These are phyloP conservation scores for Meriones unguiculatus DNA, from an alignment of 2,113 vertebrate genomes.

Conservation along the genomic window DNA sequence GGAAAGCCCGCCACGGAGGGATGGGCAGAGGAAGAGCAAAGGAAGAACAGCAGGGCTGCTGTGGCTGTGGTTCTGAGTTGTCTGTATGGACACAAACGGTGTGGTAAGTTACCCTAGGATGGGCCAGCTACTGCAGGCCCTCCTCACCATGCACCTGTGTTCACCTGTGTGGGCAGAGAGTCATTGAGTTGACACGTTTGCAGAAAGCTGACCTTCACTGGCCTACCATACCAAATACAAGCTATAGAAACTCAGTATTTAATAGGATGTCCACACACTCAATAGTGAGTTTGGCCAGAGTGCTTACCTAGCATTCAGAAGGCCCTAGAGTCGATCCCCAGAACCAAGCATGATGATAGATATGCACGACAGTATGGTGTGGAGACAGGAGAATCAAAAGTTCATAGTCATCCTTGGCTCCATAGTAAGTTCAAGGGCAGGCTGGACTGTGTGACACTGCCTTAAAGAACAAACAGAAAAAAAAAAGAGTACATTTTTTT, in stretches of 20 bases:
- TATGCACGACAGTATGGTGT: not conserved
- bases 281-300: not conserved
- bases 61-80: rapidly evolving
- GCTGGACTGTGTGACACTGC: not conserved
- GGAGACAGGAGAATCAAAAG: not conserved
- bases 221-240: not conserved
- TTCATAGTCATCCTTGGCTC: not conserved
- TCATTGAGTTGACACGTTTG: not conserved
- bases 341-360: not conserved
- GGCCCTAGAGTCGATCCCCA: not conserved
- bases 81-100: too few species aligned
- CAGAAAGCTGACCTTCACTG: not conserved
- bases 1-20: rapidly evolving
- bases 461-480: not conserved
- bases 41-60: too few species aligned
- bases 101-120: too few species aligned
- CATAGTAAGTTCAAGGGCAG: not conserved
- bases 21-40: not conserved
- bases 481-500: not conserved
- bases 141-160: not conserved
- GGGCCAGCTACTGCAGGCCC: too few species aligned
- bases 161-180: not conserved
- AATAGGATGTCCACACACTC: not conserved
- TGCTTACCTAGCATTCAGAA: not conserved
- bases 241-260: not conserved